Conservation (phyloP, 37 sponge, comb jelly and placozoan genomes). For the Halisarca cf. caerulea region DNA sequence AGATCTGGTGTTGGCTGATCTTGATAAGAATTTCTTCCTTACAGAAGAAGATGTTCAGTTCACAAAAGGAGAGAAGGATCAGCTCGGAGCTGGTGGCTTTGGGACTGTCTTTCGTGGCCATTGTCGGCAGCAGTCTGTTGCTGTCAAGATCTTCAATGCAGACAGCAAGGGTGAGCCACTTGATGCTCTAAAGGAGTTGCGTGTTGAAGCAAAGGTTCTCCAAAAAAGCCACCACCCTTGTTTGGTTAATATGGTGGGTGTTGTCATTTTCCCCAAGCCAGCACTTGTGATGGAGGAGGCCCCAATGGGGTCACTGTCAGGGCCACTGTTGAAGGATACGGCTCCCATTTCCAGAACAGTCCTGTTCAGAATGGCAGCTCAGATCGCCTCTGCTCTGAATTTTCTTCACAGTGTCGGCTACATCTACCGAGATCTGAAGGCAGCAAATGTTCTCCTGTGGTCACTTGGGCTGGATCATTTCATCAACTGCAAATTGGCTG, state of each 20-base stretch:
- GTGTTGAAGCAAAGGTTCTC: conserved; percentile 35
- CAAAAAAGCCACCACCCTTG: conserved; percentile 52
- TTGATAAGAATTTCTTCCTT: conserved; percentile 48
- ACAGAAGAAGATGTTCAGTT: conserved; percentile 54
- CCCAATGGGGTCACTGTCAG: conserved; percentile 45
- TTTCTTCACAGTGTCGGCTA: conserved; percentile 31
- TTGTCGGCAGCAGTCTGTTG: conserved; percentile 61
- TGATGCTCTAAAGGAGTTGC: conserved; percentile 37
- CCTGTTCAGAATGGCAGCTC: conserved; percentile 48
- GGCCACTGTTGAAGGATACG: conserved; percentile 7
- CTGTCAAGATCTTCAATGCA: conserved; percentile 63
- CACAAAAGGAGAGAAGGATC: conserved; percentile 48
- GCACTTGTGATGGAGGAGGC: conserved; percentile 58
- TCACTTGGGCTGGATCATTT: conserved; percentile 33
- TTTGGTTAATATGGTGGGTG: conserved; percentile 57
- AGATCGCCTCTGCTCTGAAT: conserved; percentile 49
- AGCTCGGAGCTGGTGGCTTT: conserved; percentile 82
- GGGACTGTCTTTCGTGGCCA: conserved; percentile 79
- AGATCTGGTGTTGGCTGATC: conserved; percentile 49
- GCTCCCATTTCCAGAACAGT: conserved; percentile 23
- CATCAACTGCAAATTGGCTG: conserved; percentile 57
- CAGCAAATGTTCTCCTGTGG: conserved; percentile 58
- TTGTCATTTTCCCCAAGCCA: conserved; percentile 17
- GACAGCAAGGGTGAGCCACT: not conserved
- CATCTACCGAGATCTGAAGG: conserved; percentile 54